Evolutionary conservation across 2,113 vertebrate species (phyloP), one percentile per base, ranked within the genome.

Genomic region (Rhynchopsitta pachyrhyncha): DNA sequence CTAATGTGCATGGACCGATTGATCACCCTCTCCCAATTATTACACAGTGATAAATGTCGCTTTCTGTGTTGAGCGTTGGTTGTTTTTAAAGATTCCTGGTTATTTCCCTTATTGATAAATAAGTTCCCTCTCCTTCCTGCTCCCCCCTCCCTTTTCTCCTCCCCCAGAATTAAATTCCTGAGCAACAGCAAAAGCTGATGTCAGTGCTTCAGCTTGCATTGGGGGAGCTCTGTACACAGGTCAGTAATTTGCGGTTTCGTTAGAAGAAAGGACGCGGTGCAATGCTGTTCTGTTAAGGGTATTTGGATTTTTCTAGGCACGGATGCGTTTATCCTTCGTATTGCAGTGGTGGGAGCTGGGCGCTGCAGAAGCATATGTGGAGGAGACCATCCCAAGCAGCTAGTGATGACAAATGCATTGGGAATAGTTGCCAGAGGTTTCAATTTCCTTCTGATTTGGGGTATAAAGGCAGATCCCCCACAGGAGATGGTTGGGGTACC

Each of bases 131-230:
- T 91, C 83, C 93, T 94, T 93, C 92, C 88, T 97, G 85, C 93
- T 73, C 84, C 89, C 89, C 52, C 80, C 87, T 42, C 91, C 83
- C 89, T 91, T 94, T 92, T 96, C 94, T 95, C 95, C 95, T 95
- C 96, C 96, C 96, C 92, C 90, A 95, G 92, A 95, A 96, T 95
- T 97, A 95, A 94, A 97, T 97, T 96, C 95, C 93, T 96, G 92
- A 96, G 95, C 95, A 96, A 78, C 92, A 84, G 96, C 86, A 82
- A 86, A 94, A 91, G 95, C 95, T 96, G 96, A 97, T 94, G 95
- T 97, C 96, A 97, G 96, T 96, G 95, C 93, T 95, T 96, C 93
- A 86, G 95, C 93, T 94, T 63, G 83, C 95, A 62, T 87, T 91
- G 92, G 86, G 96, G 92, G 92, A 96, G 95, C 90, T 92, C 93